Base-by-base conservation (phyloP, 2,113 vertebrate species). In the Psammodynastes pulverulentus region DNA sequence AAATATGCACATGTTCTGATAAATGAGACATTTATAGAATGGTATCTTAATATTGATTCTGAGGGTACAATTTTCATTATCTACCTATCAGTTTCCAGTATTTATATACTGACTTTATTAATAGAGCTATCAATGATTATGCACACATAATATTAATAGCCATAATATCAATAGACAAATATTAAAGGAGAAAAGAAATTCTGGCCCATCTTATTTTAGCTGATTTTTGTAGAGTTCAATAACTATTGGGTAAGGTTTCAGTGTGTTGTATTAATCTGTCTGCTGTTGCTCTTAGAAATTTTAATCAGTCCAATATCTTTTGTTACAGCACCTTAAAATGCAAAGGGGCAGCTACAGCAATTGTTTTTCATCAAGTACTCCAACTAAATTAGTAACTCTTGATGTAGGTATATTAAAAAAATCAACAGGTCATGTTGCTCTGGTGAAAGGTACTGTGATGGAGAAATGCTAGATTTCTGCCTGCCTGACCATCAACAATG, bases 1-100 rank as follows among this genome's bases (percentile, higher is more conserved):
- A n/a, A 17, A 4, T 34, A 23, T 0, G 0, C 0, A 23, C 1
- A 0, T 43, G 26, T 12, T 39, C 48, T 1, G 7, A 51, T 52
- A 51, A 87, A 49, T 34, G 29, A 51, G 49, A 51, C 15, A 0
- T 87, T 15, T 29, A 39, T 17, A 53, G 49, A 21, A 53, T 24
- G 17, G 24, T 9, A 53, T 87, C 29, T 52, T 51, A n/a, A 52
- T n/a, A 29, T 49, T 49, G 85, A 19, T 86, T 86, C 45, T 49
- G 46, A 49, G 4, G 24, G 15, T n/a, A n/a, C 26, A 26, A 6
- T 49, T 86, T 46, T 51, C 23, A 86, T 86, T 86, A 46, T 29
- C 45, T 46, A 29, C 23, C 21, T 48, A 17, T 51, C 12, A 5
- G 8, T 86, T 21, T 86, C 46, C 48, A 51, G 0, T 15, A 26